phyloP scores from a whole-genome alignment of 53 echinoderm and acorn worm genomes.

The Stichopus horrens region DNA sequence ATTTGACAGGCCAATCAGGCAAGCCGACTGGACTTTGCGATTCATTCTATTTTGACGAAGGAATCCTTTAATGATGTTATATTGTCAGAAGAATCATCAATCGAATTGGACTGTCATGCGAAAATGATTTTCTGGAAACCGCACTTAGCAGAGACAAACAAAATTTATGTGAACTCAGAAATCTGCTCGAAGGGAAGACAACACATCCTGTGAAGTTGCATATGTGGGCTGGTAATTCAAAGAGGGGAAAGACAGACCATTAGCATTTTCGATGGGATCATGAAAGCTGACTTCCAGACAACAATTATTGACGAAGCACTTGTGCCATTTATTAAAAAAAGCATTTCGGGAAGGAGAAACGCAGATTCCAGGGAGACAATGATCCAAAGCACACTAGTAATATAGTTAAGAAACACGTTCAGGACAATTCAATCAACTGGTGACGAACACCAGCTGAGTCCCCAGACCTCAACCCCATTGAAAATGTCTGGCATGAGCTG shows the following conservation, averaged over 20 bases:
- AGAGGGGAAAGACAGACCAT: slow-evolving; percentile 5
- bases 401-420: slow-evolving; percentile 30
- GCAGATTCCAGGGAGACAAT: slow-evolving; percentile 56
- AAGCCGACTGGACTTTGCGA: too few species aligned
- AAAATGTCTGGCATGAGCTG: slow-evolving; percentile 57
- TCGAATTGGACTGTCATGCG: too few species aligned
- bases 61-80: too few species aligned
- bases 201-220: slow-evolving; percentile 46
- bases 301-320: too few species aligned
- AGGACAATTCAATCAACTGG: slow-evolving; percentile 37
- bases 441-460: slow-evolving; percentile 62
- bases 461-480: slow-evolving; percentile 62
- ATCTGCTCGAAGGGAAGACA: slow-evolving; percentile 14
- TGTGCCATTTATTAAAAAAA: slow-evolving; percentile 44
- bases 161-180: neutral
- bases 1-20: too few species aligned
- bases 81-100: too few species aligned
- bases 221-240: slow-evolving; percentile 46
- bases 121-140: slow-evolving; percentile 30
- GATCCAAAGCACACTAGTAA: too few species aligned
- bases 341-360: slow-evolving; percentile 18
- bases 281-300: too few species aligned
- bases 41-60: too few species aligned
- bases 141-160: neutral
- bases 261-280: slow-evolving; percentile 43